Base-by-base conservation (phyloP, 2,888 invertebrate genomes). In the Phortica magna region DNA sequence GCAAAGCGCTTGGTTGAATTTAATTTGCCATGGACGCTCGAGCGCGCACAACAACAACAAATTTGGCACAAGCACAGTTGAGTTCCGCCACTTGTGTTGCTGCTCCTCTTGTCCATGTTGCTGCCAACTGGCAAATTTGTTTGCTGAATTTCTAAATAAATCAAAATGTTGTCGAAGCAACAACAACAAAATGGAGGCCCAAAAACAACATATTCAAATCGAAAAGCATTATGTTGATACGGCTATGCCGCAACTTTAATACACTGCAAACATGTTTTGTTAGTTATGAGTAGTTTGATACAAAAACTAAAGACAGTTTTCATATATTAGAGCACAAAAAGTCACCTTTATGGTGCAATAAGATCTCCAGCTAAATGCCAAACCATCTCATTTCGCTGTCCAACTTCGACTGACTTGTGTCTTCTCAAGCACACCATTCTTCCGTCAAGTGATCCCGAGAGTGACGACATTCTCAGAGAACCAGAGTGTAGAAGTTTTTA, bases 61-160 rank as follows among this genome's bases (percentile, higher is more conserved):
- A 10, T 61, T 7, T 22, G 19, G 12, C 19, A 61, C 61, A 57
- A 17, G 19, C n/a, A 57, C 7, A 14, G 19, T 14, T 31, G 31
- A 31, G 31, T 31, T 31, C 31, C 31, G 2, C 5, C 31, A 31
- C 31, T n/a, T 55, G 22, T 70, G 19, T 72, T 75, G 72, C 67
- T 57, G 48, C 42, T 71, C 67, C 65, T 65, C 74, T 22, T 31
- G n/a, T 10, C 48, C 10, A 4, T 59, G 39, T 68, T 73, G 73
- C 57, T 55, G 57, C 72, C 48, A 48, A 48, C 48, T 48, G 48
- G 10, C 48, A 48, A 48, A 48, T 48, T 48, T 73, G 64, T 73
- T 78, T 75, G 53, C 79, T 75, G 75, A 77, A 75, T 74, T 76
- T 77, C 65, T 19, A 48, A 77, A 79, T 77, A 79, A 79, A 76